A percentile compares a stretch with the other conserved stretches of the same genome.
These are phyloP conservation scores for Sitta carolinensis DNA, from an alignment of 2,797 vertebrate species.

Conservation along the genomic window DNA sequence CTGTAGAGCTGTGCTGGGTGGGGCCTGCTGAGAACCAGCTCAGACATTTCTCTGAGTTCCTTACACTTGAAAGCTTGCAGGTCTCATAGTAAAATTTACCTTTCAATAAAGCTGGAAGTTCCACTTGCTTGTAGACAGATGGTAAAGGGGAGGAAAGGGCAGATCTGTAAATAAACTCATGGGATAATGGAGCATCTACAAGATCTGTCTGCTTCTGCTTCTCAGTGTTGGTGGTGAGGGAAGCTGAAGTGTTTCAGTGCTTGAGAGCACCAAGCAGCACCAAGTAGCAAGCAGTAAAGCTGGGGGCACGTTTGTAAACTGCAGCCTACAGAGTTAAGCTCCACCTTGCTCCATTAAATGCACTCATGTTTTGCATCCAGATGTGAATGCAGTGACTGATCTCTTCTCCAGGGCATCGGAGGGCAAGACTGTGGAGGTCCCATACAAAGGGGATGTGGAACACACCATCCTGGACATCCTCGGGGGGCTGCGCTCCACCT, in stretches of 20 bases:
- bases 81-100: background rate
- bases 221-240: background rate
- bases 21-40: background rate
- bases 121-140: background rate
- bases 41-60: background rate
- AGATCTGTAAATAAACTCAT: background rate
- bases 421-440: slow-evolving; percentile 93
- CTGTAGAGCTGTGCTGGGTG: background rate
- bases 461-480: slow-evolving; percentile 94
- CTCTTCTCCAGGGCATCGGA: slow-evolving; percentile 87
- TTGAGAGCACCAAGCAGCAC: background rate
- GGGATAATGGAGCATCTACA: background rate
- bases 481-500: slow-evolving; percentile 94
- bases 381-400: background rate
- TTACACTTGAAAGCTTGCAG: background rate
- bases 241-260: background rate
- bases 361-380: background rate
- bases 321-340: background rate
- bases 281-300: background rate
- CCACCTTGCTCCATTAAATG: background rate
- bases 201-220: background rate
- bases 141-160: background rate
- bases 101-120: background rate
- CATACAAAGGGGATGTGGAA: slow-evolving; percentile 90
- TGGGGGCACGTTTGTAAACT: background rate